Base-by-base conservation (phyloP, 2,113 vertebrate genomes). In the Ornithorhynchus anatinus region DNA sequence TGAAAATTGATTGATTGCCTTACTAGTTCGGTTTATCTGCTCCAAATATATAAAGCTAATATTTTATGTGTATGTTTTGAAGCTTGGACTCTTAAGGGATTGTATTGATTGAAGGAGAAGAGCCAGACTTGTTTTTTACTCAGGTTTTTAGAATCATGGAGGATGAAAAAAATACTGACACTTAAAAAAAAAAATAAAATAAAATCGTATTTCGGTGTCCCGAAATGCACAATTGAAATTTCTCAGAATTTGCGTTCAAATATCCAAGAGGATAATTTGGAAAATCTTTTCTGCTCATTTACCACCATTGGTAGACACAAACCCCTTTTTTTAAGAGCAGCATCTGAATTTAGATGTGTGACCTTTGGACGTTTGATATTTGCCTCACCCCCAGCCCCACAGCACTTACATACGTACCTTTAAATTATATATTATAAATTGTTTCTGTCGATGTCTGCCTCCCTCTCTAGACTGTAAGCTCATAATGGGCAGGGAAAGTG, bases 51-150 rank as follows among this genome's bases (percentile, higher is more conserved):
- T 77, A 84, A 72, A 50, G 31, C 61, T 89, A 82, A 80, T 89
- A 84, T 79, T 90, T 88, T 91, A 77, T 53, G 23, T 85, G 75
- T 85, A 67, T 86, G 32, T 85, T 89, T 79, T 79, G 76, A 70
- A 78, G 44, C 69, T 80, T 75, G 27, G 78, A 52, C 67, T 84
- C 50, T 74, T 80, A 75, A 36, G 37, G 40, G 52, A 66, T 80
- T 85, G 19, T 85, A 69, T 62, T 81, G 75, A 86, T 85, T 82
- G 42, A 87, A 84, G 52, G 45, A 69, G 51, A 82, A 81, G 70
- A 45, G 64, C 33, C 25, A 66, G 32, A 37, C 17, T 48, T 75
- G 80, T 51, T 58, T 61, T 48, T 52, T 82, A 22, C 56, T 79
- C 35, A 75, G 33, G 36, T 80, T 87, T 12, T 14, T 83, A 36